Base-by-base conservation (phyloP, 2,113 vertebrate genomes). In the Anas platyrhynchos region DNA sequence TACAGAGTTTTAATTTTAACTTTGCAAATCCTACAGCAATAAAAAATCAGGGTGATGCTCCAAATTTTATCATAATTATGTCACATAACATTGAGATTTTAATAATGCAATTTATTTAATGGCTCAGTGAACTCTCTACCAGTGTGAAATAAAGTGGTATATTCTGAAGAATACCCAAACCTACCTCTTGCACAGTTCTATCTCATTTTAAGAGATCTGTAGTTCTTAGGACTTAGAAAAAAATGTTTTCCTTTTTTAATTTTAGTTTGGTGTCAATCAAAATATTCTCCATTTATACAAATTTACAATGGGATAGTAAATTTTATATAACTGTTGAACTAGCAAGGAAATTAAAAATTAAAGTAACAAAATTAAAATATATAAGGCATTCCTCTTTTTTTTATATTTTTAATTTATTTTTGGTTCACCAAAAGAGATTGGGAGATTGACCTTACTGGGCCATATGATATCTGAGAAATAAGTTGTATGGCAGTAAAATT, bases 1-100 rank as follows among this genome's bases (percentile, higher is more conserved):
- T 90, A 62, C 61, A 31, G 79, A 93, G 36, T 62, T 94, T 91
- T 93, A 95, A 94, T 94, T 94, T 85, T 27, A 82, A 84, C 69
- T 84, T 75, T 74, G n/a, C 36, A 69, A 34, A 61, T 86, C 88
- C 94, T 91, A 25, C 18, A 65, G 72, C 48, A 90, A 96, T 90
- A 84, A 52, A 66, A 88, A 76, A 73, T 88, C 79, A 77, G 48
- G 32, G 36, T 52, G 54, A 18, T 65, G 36, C 12, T 52, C 58
- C 77, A 77, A 55, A 86, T 20, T 92, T 88, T 86, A 90, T 90
- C 76, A 77, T 93, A 74, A 89, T 88, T 91, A 73, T 88, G 88
- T 91, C 92, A 67, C 63, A 63, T 93, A 82, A 68, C 81, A 58
- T 3, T 63, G 71, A 76, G 65, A 63, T 85, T 94, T 96, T 96